Base-by-base conservation (phyloP, 1,140 invertebrate species). In the Phymorhynchus buccinoides region DNA sequence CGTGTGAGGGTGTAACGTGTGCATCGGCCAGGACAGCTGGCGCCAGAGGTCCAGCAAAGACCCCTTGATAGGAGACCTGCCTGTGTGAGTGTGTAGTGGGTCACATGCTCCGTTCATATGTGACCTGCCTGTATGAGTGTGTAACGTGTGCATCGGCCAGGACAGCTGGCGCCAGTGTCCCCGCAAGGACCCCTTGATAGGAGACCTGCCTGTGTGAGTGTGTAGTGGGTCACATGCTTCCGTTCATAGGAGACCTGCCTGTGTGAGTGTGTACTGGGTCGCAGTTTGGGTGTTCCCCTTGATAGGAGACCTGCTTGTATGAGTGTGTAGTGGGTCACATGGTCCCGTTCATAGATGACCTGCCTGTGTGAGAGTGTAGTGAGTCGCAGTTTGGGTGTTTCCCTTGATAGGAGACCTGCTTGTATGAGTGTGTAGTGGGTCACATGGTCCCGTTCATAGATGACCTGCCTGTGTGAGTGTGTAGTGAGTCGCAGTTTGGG, bases 221-320 rank as follows among this genome's bases (percentile, higher is more conserved):
- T 79, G 79, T 1, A 87, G 85, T 16, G 88, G n/a, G n/a, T n/a
- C n/a, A n/a, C n/a, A n/a, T n/a, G n/a, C n/a, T n/a, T n/a, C n/a
- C n/a, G n/a, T n/a, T n/a, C n/a, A n/a, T n/a, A n/a, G n/a, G n/a
- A n/a, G n/a, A n/a, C n/a, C n/a, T n/a, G n/a, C n/a, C n/a, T n/a
- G n/a, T n/a, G n/a, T n/a, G n/a, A n/a, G n/a, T 91, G 7, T 92
- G 90, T 80, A 90, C 90, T 52, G 90, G 89, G 7, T 84, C 88
- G 77, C 85, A 89, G 32, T 86, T 52, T 16, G 89, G 90, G 90
- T 37, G 88, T 16, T 30, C 35, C 82, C 84, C 2, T n/a, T 85
- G 35, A 84, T 88, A 80, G 82, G 48, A 39, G 81, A 80, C 37
- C 30, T n/a, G n/a, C n/a, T n/a, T n/a, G n/a, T n/a, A n/a, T n/a